A percentile compares a stretch with the other conserved stretches of the same genome.
Conservation (phyloP, 2,888 invertebrate genomes). For the Heliconius sara region DNA sequence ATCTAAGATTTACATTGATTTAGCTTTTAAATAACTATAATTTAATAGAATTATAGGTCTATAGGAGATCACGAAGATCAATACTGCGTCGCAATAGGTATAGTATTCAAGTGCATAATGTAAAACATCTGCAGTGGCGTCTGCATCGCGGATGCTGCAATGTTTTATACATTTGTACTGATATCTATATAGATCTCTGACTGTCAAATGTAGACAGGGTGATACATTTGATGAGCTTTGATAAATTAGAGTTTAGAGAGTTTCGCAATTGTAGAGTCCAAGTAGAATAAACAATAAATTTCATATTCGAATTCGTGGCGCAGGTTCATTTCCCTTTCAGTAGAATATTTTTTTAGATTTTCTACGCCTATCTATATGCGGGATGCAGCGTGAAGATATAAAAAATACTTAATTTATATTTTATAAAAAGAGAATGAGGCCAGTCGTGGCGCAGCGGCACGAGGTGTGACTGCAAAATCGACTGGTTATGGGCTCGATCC, state of each 20-base stretch:
- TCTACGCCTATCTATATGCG: neutral
- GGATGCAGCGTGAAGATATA: neutral
- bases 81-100: constrained; percentile 26
- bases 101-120: constrained; percentile 29
- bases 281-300: neutral
- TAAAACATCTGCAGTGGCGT: constrained; percentile 39
- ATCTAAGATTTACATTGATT: neutral
- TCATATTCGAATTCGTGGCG: neutral
- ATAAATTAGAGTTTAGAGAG: too few relatives aligned
- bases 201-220: constrained; percentile 4
- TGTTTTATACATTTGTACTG: constrained; percentile 35
- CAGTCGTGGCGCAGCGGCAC: too few relatives aligned
- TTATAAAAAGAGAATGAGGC: too few relatives aligned
- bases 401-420: too few relatives aligned
- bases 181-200: constrained; percentile 15
- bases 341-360: neutral
- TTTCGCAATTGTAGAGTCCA: too few relatives aligned
- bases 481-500: too few relatives aligned
- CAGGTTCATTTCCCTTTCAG: neutral
- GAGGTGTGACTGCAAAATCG: too few relatives aligned
- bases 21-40: neutral
- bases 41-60: neutral
- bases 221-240: neutral
- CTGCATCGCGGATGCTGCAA: constrained; percentile 41
- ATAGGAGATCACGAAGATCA: constrained; percentile 12